phyloP scores from a whole-genome alignment of 2,797 vertebrate species.

The Sylvilagus floridanus region DNA sequence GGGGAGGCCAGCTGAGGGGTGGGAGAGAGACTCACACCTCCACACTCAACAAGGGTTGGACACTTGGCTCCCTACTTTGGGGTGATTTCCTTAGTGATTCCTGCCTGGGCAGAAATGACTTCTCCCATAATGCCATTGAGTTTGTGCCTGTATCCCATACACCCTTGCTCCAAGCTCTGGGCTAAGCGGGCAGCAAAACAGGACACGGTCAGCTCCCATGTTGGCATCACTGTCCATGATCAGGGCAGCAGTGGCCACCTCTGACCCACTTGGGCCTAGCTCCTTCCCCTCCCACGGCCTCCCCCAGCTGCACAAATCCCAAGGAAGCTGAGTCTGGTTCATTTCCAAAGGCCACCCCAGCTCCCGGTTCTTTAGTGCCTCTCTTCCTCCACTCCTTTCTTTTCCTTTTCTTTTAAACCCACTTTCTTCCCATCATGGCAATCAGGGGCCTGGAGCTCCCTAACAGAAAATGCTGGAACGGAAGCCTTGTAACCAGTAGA shows the following conservation, averaged over 20 bases:
- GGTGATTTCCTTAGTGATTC: neutral
- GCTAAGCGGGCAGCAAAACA: neutral
- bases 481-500: neutral
- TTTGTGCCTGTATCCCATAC: neutral
- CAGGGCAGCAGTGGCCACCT: neutral
- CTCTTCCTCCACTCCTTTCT: neutral
- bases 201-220: neutral
- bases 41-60: neutral
- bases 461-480: slow-evolving; percentile 17
- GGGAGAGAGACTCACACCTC: neutral
- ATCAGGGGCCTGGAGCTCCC: neutral
- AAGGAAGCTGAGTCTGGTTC: neutral
- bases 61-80: neutral
- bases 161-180: neutral
- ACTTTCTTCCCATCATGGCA: neutral
- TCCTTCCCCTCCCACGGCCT: neutral
- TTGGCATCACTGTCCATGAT: neutral
- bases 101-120: neutral
- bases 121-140: neutral
- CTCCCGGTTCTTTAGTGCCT: neutral
- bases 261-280: neutral
- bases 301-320: neutral
- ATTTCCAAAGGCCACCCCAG: neutral
- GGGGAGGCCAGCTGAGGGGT: neutral
- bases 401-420: neutral